phyloP scores from a whole-genome alignment of 2,797 vertebrate species.

The Epinephelus coioides region DNA sequence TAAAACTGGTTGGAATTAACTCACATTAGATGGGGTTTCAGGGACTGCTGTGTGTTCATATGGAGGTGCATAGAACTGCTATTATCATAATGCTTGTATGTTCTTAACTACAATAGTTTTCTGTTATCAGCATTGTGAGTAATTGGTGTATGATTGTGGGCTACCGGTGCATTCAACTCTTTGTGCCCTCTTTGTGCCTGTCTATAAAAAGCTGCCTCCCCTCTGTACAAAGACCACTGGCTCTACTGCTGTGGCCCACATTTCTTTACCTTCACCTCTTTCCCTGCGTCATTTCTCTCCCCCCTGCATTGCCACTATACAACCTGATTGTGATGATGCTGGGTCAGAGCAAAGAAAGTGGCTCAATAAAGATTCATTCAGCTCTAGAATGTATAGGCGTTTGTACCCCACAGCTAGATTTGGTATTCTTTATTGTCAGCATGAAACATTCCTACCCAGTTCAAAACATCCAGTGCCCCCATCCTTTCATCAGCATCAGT shows the following conservation, averaged over 20 bases:
- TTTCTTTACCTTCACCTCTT: slow-evolving; percentile 15
- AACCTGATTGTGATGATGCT: slow-evolving; percentile 28
- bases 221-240: not conserved
- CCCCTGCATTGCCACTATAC: slow-evolving; percentile 13
- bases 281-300: slow-evolving; percentile 10
- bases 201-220: slow-evolving; percentile 5
- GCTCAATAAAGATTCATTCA: slow-evolving; percentile 31
- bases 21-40: not conserved
- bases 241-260: not conserved
- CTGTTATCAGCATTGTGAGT: not conserved
- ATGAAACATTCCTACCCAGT: slow-evolving; percentile 19
- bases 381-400: not conserved
- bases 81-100: not conserved
- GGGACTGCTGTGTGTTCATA: not conserved
- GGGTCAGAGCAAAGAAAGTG: slow-evolving; percentile 17
- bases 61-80: not conserved
- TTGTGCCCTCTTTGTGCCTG: too few relatives aligned
- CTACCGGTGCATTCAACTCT: not conserved
- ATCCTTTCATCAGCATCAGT: slow-evolving; percentile 9
- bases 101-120: not conserved
- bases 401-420: slow-evolving; percentile 1
- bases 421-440: slow-evolving; percentile 1
- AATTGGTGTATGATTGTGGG: not conserved
- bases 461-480: not conserved
- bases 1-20: slow-evolving; percentile 13